A percentile compares a stretch with the other conserved stretches of the same genome.
phyloP scores from a whole-genome alignment of 2,888 invertebrate species.

The Oasisia sp. region DNA sequence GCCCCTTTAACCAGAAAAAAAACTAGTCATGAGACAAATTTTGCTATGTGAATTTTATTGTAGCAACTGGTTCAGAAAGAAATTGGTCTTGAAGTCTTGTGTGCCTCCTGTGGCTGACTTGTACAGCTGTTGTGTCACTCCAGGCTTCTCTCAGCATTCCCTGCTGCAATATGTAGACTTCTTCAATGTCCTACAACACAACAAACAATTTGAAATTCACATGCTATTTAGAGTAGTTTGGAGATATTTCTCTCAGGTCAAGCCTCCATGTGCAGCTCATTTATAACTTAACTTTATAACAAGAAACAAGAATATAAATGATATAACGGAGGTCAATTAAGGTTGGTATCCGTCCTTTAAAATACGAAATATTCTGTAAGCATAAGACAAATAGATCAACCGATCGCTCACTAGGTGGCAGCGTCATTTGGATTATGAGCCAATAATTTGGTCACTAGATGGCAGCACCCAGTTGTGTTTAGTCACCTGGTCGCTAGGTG shows the following conservation, averaged over 20 bases:
- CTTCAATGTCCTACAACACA: not conserved
- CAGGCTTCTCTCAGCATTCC: not conserved
- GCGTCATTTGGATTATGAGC: not conserved
- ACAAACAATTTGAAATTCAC: not conserved
- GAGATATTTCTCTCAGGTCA: not conserved
- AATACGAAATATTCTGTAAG: too few relatives aligned
- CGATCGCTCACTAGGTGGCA: too few relatives aligned
- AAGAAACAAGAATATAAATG: not conserved
- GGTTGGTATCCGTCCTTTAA: too few relatives aligned
- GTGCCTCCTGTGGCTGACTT: not conserved
- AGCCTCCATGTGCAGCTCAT: not conserved
- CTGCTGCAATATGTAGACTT: not conserved
- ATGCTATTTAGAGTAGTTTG: not conserved
- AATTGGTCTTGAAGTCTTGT: not conserved
- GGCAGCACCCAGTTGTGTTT: not conserved
- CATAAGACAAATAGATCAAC: too few relatives aligned
- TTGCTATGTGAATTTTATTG: not conserved
- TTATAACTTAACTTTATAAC: not conserved
- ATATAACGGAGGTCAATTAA: not conserved
- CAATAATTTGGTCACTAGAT: not conserved
- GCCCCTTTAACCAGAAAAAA: conserved; percentile 8
- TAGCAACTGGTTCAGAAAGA: not conserved
- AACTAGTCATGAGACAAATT: not conserved
- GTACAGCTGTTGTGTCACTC: not conserved
- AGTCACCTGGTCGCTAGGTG: not conserved